Evolutionary conservation across 2,888 invertebrate species (phyloP), one percentile per base, ranked within the genome.

Genomic region (Lutraria lutraria): DNA sequence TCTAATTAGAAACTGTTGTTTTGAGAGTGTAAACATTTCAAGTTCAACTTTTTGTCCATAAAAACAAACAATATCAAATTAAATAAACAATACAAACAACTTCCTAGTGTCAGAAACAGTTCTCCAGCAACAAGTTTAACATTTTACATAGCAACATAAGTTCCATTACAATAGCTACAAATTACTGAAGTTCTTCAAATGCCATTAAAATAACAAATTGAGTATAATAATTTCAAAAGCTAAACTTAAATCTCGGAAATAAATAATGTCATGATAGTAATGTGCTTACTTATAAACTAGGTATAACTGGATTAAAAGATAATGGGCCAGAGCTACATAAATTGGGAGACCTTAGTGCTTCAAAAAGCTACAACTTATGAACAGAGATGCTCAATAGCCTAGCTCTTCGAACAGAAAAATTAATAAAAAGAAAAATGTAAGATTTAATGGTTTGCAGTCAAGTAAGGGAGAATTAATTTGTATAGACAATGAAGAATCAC

Each of bases 41-140:
- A 68, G 63, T n/a, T 1, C 63, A 68, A 12, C 12, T 68, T 25
- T 10, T 68, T 68, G 63, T 68, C 63, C n/a, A 25, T 4, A 68
- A 68, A 68, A 68, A n/a, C 63, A 68, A 68, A 68, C 63, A 68
- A 68, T 68, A 68, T 68, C 63, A 68, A 68, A 68, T 68, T 68
- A 68, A 68, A 68, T 25, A 68, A 68, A 68, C 63, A 25, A 68
- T 68, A 68, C n/a, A 21, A 68, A 68, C n/a, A n/a, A n/a, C 63
- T 68, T 68, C 63, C 25, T 43, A 43, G 43, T 3, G 63, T 68
- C 63, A 68, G 63, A 68, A 68, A 68, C 25, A n/a, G 63, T n/a
- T 68, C 63, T 68, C 63, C 63, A 68, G 63, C 63, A 68, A 68
- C 63, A 68, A 68, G n/a, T 68, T 6, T 68, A 68, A 68, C 63